Evolutionary conservation across 2,888 invertebrate genomes (phyloP).

Genomic region (Leptodirus hochenwartii): DNA sequence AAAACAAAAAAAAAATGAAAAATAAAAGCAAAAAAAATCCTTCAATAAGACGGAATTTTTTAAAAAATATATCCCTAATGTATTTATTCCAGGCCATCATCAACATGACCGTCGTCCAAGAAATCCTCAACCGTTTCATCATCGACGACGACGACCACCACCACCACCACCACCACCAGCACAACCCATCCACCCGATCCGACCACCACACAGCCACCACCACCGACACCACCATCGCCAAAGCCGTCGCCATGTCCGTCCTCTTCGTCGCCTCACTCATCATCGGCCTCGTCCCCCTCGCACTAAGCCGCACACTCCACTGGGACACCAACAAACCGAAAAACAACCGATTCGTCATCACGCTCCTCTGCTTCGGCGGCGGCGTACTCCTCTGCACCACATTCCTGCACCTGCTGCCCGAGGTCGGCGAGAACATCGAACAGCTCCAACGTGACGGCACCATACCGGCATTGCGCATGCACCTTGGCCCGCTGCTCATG

Average conservation of each 20-base stretch:
- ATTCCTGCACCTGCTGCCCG: slow-evolving; percentile 64
- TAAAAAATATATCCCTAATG: no score
- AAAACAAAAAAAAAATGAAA: no score
- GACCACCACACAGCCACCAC: slow-evolving; percentile 14
- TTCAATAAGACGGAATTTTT: no score
- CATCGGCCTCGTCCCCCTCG: slow-evolving; percentile 56
- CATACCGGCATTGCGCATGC: slow-evolving; percentile 36
- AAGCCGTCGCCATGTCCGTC: slow-evolving; percentile 60
- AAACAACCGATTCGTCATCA: slow-evolving; percentile 33
- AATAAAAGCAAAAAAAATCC: no score
- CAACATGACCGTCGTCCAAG: no score
- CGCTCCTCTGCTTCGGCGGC: slow-evolving; percentile 62
- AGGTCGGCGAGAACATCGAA: slow-evolving; percentile 52
- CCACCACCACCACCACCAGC: slow-evolving; percentile 10
- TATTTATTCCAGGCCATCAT: no score
- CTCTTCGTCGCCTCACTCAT: slow-evolving; percentile 57
- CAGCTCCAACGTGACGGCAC: slow-evolving; percentile 31
- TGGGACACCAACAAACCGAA: slow-evolving; percentile 36
- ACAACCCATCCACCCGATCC: slow-evolving; percentile 12
- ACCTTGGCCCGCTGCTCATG: slow-evolving; percentile 51
- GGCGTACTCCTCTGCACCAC: slow-evolving; percentile 68
- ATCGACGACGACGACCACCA: slow-evolving; percentile 7
- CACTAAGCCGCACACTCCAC: slow-evolving; percentile 44
- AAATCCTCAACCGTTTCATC: not conserved
- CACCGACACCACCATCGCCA: slow-evolving; percentile 40